Base-by-base conservation (phyloP, 2,113 vertebrate genomes). In the Silurus asotus region DNA sequence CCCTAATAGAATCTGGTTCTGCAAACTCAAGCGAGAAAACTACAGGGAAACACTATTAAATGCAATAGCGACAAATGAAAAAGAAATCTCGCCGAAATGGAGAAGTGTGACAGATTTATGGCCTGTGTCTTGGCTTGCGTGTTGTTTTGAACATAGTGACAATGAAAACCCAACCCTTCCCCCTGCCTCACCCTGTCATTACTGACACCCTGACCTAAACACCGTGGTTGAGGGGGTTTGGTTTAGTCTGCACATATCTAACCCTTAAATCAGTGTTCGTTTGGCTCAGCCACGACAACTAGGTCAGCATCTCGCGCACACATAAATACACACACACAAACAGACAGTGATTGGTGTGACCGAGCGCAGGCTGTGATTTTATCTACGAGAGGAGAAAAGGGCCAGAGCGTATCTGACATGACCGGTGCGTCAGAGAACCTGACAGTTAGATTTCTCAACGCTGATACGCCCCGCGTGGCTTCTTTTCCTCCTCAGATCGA, bases 241-340 rank as follows among this genome's bases (percentile, higher is more conserved):
- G 80, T 86, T 86, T 86, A 86, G 85, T 86, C 85, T 86, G 69
- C 49, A 69, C 77, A 61, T 83, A 77, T 87, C 87, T 76, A 79
- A 85, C 58, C 86, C 88, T 86, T 83, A 86, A 84, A 90, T 90
- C 86, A 84, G 53, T 37, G 86, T 83, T 53, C 55, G 64, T 84
- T 87, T 86, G 89, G n/a, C 48, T 55, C 86, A 81, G 80, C 53
- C 87, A 56, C 59, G 62, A 82, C 15, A 86, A 84, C 20, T 84
- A 89, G 86, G 84, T 86, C 89, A 87, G 75, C 72, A 37, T 76
- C 55, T 20, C 13, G 19, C 28, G 51, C 19, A 53, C 49, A 76
- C 48, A 53, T 23, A 76, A 49, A 76, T 23, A 76, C 49, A 56
- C 51, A 78, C 53, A 28, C 20, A 14, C 85, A 25, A 48, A 28